Conservation (phyloP, 2,888 invertebrate genomes). For the Tachystola acroxantha region DNA sequence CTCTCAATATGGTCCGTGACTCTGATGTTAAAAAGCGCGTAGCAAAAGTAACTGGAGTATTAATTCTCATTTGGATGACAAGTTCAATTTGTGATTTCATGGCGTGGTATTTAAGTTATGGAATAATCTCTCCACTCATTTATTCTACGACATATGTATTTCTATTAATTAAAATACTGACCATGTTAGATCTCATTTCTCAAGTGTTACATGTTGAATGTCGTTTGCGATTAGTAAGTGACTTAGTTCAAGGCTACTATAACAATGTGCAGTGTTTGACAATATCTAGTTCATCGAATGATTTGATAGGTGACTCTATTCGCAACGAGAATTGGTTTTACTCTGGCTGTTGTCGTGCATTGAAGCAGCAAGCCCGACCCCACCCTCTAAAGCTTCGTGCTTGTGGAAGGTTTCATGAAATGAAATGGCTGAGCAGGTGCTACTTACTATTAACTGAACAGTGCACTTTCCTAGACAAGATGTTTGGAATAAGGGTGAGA, state of each 20-base stretch:
- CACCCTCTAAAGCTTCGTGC: slow-evolving; percentile 12
- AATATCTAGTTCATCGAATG: not conserved
- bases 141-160: slow-evolving; percentile 41
- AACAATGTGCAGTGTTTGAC: slow-evolving; percentile 5
- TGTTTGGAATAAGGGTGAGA: slow-evolving; percentile 58
- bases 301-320: slow-evolving; percentile 19
- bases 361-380: not conserved
- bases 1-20: slow-evolving; percentile 32
- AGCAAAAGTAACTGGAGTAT: slow-evolving; percentile 26
- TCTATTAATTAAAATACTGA: slow-evolving; percentile 51
- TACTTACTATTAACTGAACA: slow-evolving; percentile 54
- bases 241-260: slow-evolving; percentile 34
- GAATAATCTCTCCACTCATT: slow-evolving; percentile 26
- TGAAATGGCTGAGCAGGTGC: slow-evolving; percentile 41
- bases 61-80: slow-evolving; percentile 32
- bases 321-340: slow-evolving; percentile 39
- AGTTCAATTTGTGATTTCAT: slow-evolving; percentile 36
- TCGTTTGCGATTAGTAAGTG: slow-evolving; percentile 37
- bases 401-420: slow-evolving; percentile 19
- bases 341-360: not conserved
- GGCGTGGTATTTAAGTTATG: slow-evolving; percentile 40
- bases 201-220: slow-evolving; percentile 46
- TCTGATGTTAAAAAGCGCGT: slow-evolving; percentile 29
- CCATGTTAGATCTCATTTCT: slow-evolving; percentile 44
- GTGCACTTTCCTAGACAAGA: slow-evolving; percentile 47